phyloP scores from a whole-genome alignment of 2,888 invertebrate species.

The Andrena camellia region DNA sequence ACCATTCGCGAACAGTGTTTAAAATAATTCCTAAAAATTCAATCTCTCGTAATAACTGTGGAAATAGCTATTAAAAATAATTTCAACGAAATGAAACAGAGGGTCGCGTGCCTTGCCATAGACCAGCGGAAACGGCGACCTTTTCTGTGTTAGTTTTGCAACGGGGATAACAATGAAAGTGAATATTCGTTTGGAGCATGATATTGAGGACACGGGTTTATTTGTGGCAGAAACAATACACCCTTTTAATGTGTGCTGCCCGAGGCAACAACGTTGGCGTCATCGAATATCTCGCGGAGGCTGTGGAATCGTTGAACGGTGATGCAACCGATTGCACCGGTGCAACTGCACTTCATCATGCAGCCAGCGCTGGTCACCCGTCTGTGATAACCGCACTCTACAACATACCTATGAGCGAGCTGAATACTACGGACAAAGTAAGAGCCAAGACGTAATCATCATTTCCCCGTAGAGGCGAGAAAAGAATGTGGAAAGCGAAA shows the following conservation, averaged over 20 bases:
- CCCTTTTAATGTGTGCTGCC: conserved; percentile 91
- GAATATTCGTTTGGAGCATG: not conserved
- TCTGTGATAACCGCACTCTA: conserved; percentile 89
- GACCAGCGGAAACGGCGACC: not conserved
- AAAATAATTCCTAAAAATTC: not conserved
- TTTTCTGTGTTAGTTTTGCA: not conserved
- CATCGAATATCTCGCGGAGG: conserved; percentile 86
- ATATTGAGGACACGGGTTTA: conserved; percentile 8
- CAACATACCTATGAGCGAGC: conserved; percentile 87
- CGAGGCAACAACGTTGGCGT: conserved; percentile 89
- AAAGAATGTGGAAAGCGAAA: no score
- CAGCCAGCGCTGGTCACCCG: conserved; percentile 90
- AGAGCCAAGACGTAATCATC: conserved; percentile 26
- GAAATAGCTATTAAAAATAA: no score
- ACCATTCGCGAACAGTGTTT: not conserved
- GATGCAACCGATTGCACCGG: conserved; percentile 89
- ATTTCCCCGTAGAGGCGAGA: not conserved
- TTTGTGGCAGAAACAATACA: conserved; percentile 88
- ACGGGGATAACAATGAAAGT: conserved; percentile 3
- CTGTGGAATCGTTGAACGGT: conserved; percentile 88
- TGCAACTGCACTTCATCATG: conserved; percentile 91
- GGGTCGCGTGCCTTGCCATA: not conserved
- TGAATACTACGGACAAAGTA: conserved; percentile 91
- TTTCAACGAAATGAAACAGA: not conserved
- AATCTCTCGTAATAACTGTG: no score